Evolutionary conservation across 2,888 invertebrate species (phyloP).

Genomic region (Falcaria lacertinaria): DNA sequence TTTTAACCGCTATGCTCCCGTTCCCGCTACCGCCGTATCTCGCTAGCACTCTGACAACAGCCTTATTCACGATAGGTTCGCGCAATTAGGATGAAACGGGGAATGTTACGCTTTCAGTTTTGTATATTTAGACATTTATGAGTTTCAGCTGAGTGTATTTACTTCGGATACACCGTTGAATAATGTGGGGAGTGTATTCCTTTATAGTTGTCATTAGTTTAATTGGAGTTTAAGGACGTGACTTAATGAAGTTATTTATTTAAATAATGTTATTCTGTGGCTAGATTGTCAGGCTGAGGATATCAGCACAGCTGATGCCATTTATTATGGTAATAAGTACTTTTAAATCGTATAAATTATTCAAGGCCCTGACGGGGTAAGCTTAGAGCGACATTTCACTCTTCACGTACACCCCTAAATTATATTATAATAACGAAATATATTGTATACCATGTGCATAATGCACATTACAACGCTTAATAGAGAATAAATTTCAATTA

Average conservation of each 20-base stretch:
- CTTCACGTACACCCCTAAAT: too few species aligned
- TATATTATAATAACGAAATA: too few species aligned
- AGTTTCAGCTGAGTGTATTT: conserved; percentile 29
- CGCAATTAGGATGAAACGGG: conserved; percentile 38
- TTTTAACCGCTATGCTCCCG: not conserved
- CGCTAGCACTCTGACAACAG: not conserved
- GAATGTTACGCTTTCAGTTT: conserved; percentile 31
- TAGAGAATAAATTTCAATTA: not conserved
- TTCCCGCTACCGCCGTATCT: not conserved
- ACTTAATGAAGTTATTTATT: too few species aligned
- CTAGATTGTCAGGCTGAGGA: too few species aligned
- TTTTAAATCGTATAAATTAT: too few species aligned
- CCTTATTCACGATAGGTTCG: conserved; percentile 26
- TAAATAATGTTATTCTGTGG: too few species aligned
- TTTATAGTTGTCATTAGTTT: not conserved
- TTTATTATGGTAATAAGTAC: too few species aligned
- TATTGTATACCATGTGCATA: too few species aligned
- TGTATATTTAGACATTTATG: conserved; percentile 51
- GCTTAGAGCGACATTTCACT: too few species aligned
- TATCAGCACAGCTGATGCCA: too few species aligned
- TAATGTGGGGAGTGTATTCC: conserved; percentile 4
- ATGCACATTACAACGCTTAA: too few species aligned
- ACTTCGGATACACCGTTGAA: conserved; percentile 12
- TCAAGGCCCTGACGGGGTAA: too few species aligned
- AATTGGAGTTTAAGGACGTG: not conserved